Conservation (phyloP, 2,888 invertebrate species). For the Lamproptera curius region DNA sequence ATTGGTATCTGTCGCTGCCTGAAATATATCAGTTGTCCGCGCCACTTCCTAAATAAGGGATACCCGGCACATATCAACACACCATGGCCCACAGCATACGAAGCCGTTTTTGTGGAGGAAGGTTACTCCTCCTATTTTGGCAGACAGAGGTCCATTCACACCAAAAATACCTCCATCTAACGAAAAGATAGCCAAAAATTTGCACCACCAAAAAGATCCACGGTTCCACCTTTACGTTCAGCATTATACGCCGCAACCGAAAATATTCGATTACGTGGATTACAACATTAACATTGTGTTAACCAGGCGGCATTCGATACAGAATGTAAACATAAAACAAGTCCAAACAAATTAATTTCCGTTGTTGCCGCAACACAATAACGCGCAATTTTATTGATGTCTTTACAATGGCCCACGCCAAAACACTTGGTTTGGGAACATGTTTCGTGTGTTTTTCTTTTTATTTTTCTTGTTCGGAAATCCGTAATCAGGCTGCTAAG, state of each 20-base stretch:
- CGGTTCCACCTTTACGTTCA: slow-evolving; percentile 62
- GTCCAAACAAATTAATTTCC: neutral
- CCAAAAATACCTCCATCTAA: slow-evolving; percentile 39
- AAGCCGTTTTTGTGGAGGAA: slow-evolving; percentile 65
- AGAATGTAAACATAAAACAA: slow-evolving; percentile 39
- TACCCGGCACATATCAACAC: slow-evolving; percentile 44
- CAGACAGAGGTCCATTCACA: slow-evolving; percentile 55
- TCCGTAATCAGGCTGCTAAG: slow-evolving; percentile 77
- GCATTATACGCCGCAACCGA: slow-evolving; percentile 62
- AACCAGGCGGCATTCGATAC: slow-evolving; percentile 50
- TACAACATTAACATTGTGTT: slow-evolving; percentile 60
- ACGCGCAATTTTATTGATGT: slow-evolving; percentile 32
- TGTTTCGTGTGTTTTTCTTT: slow-evolving; percentile 46
- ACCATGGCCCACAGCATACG: slow-evolving; percentile 55
- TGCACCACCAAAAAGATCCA: slow-evolving; percentile 42
- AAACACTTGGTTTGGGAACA: slow-evolving; percentile 42
- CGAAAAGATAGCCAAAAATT: slow-evolving; percentile 22
- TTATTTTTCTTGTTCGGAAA: slow-evolving; percentile 71
- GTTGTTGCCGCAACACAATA: slow-evolving; percentile 5
- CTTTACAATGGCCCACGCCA: slow-evolving; percentile 43
- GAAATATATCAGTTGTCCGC: slow-evolving; percentile 68
- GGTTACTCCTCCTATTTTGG: slow-evolving; percentile 33
- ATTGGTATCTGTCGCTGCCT: slow-evolving; percentile 70
- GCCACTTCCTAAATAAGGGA: slow-evolving; percentile 33
- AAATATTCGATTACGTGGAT: slow-evolving; percentile 61